These are phyloP conservation scores for Callipepla californica DNA, from an alignment of 2,113 vertebrate species.

Conservation along the genomic window DNA sequence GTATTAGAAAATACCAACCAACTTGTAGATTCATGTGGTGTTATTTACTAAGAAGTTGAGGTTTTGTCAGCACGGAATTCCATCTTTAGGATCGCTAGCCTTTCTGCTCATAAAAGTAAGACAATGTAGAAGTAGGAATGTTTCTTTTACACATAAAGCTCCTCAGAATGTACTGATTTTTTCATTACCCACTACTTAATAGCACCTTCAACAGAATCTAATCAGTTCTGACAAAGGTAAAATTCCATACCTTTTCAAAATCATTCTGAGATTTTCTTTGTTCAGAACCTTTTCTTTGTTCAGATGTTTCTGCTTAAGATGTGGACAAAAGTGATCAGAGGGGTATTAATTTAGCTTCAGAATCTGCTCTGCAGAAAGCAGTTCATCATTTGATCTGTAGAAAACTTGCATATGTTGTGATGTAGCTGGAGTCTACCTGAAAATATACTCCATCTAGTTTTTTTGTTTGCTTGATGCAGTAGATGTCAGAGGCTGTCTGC, in stretches of 20 bases:
- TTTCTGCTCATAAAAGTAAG: background rate
- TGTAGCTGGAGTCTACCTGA: slow-evolving; percentile 8
- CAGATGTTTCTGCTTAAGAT: background rate
- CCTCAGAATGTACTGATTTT: background rate
- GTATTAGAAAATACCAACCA: background rate
- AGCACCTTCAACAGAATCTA: background rate
- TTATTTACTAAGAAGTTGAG: background rate
- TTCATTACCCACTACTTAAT: background rate
- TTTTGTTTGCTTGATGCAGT: slow-evolving; percentile 34
- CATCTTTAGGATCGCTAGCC: background rate
- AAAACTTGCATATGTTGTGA: background rate
- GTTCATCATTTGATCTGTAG: background rate
- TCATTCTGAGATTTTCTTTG: background rate
- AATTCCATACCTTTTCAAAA: background rate
- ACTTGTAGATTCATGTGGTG: background rate
- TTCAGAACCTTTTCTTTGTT: background rate
- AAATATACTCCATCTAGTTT: background rate
- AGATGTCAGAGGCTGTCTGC: slow-evolving; percentile 43
- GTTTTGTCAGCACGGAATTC: too few relatives aligned
- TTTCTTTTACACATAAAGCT: background rate
- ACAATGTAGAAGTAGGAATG: background rate
- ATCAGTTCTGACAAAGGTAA: background rate
- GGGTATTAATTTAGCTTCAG: background rate
- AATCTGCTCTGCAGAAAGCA: background rate
- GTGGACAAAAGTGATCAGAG: background rate